Base-by-base conservation (phyloP, 2,888 invertebrate genomes). In the Venustoraphidia nigricollis region DNA sequence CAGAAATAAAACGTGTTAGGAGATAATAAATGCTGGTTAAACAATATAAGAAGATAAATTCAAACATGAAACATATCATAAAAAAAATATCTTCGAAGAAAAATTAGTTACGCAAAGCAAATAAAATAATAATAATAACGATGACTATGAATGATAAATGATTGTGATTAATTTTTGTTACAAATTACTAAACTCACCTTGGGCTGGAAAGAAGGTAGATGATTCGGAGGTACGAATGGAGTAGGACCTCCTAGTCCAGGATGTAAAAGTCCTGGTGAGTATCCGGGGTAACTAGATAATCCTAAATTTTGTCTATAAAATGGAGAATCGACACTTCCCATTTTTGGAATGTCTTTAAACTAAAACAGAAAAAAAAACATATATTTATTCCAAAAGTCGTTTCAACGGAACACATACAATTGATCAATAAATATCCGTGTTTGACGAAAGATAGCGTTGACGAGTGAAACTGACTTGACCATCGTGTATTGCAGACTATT, bases 271-370 rank as follows among this genome's bases (percentile, higher is more conserved):
- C 89, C 78, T 14, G 88, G 78, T 37, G 81, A 81, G 62, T 83
- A 83, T 38, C 81, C 78, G 2, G 89, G 83, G 66, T 89, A 91
- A 52, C 81, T 81, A 41, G 79, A 74, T 51, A 89, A 73, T n/a
- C 85, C 83, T 52, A 84, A 62, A 62, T 75, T 72, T 53, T 81
- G 78, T 55, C 90, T 79, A 70, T 88, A 90, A 65, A 89, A 81
- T 47, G 88, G 80, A 27, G 82, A 80, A 60, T 83, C 83, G 47
- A 81, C 79, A 53, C 78, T 76, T 46, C 87, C 80, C 69, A 89
- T 75, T 70, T 91, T 91, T 54, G 88, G 80, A 63, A 89, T 83
- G 65, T 91, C 91, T 70, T 90, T 90, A 68, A 88, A 90, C 79
- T 85, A 69, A 10, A 58, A 60, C 52, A 52, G 52, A 53, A 27